A percentile compares a stretch with the other conserved stretches of the same genome.
These are phyloP conservation scores for Capitulum mitella DNA, from an alignment of 2,888 invertebrate species.

Conservation along the genomic window DNA sequence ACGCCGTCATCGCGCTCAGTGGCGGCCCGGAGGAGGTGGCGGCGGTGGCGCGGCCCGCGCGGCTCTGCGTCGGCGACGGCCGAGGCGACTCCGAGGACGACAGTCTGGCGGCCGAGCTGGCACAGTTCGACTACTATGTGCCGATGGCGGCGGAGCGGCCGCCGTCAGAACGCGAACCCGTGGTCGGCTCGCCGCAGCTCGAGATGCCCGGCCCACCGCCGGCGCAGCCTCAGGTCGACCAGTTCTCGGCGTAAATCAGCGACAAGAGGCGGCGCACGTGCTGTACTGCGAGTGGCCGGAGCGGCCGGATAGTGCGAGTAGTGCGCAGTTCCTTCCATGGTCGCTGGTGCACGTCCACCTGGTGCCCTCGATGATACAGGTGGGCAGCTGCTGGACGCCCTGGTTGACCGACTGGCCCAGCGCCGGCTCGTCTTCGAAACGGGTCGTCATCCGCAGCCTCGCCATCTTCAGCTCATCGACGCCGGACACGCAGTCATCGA, in stretches of 20 bases:
- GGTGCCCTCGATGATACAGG: slow-evolving; percentile 44
- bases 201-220: too few species aligned
- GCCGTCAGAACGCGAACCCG: too few species aligned
- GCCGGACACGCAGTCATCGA: slow-evolving; percentile 51
- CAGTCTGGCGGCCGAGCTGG: slow-evolving; percentile 41
- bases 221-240: too few species aligned
- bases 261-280: too few species aligned
- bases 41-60: slow-evolving; percentile 59
- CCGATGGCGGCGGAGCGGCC: too few species aligned
- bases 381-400: slow-evolving; percentile 26
- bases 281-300: too few species aligned
- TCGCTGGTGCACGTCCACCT: slow-evolving; percentile 40
- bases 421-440: slow-evolving; percentile 45
- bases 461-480: slow-evolving; percentile 67
- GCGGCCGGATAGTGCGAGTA: too few species aligned
- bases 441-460: slow-evolving; percentile 53
- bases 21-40: slow-evolving; percentile 51
- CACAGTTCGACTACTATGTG: too few species aligned
- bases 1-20: slow-evolving; percentile 46
- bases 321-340: too few species aligned
- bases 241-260: too few species aligned
- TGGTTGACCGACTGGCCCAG: background rate
- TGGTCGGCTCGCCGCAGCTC: too few species aligned
- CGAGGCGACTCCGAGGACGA: slow-evolving; percentile 42
- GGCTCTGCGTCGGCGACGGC: slow-evolving; percentile 49